A percentile compares a stretch with the other conserved stretches of the same genome.
Conservation (phyloP, 2,113 vertebrate species). For the Nothocercus nigrocapillus region DNA sequence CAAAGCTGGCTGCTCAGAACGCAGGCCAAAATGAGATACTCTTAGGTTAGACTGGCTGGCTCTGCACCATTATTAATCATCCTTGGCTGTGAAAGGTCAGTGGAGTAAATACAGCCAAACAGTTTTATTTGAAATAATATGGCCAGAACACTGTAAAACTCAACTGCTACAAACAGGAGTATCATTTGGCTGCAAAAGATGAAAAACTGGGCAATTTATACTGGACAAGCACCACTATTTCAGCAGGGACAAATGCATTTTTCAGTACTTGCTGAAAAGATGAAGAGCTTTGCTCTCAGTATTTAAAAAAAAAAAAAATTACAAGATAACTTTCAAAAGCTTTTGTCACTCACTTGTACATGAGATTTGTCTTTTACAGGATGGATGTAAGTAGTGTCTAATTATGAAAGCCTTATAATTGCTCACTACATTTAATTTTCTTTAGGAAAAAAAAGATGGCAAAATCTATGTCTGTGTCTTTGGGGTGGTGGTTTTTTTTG, state of each 20-base stretch:
- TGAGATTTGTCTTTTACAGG: constrained; percentile 52
- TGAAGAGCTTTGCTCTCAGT: constrained; percentile 25
- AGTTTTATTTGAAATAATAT: not conserved
- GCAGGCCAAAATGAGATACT: rapidly evolving
- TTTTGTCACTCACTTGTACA: constrained; percentile 48
- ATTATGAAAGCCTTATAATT: constrained; percentile 53
- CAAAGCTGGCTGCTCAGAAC: not conserved
- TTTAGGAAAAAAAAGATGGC: not conserved
- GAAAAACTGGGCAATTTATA: not conserved
- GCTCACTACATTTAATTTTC: not conserved
- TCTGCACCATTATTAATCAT: rapidly evolving
- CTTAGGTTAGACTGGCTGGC: not conserved
- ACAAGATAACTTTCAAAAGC: constrained; percentile 60
- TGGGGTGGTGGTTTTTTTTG: not conserved
- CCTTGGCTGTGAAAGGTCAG: not conserved
- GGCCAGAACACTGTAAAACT: not conserved
- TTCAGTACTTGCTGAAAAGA: constrained; percentile 33
- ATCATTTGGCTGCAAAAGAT: constrained; percentile 13
- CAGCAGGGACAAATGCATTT: constrained; percentile 3
- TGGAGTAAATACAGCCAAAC: not conserved
- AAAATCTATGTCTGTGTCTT: not conserved
- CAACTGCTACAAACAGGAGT: constrained; percentile 18
- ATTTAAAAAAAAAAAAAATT: not conserved
- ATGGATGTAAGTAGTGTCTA: constrained; percentile 56
- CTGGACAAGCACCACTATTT: constrained; percentile 34